A percentile compares a stretch with the other conserved stretches of the same genome.
Evolutionary conservation across 2,797 vertebrate genomes (phyloP).

Genomic region (Enteromius afrohamiltoni): DNA sequence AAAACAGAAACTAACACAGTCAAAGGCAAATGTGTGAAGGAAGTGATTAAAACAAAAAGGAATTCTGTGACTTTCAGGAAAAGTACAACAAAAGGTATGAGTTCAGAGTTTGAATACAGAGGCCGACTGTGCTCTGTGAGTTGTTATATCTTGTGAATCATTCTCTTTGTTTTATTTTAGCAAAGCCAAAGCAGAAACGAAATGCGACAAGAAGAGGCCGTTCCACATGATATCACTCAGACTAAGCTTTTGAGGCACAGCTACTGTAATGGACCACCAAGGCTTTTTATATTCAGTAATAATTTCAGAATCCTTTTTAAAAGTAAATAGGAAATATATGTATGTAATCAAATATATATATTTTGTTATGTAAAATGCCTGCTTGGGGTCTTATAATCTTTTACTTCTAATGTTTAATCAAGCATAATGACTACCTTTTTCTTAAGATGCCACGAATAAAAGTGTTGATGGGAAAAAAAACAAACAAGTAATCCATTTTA

Average conservation of each 20-base stretch:
- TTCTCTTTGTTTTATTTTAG: conserved; percentile 45
- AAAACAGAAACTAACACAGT: background rate
- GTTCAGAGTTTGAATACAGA: background rate
- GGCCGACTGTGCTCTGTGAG: background rate
- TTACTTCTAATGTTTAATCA: background rate
- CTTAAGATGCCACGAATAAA: background rate
- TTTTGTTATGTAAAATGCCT: background rate
- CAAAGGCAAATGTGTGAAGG: background rate
- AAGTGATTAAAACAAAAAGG: conserved; percentile 35
- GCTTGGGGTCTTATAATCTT: background rate
- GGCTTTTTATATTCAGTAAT: background rate
- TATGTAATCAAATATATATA: background rate
- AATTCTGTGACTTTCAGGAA: conserved; percentile 46
- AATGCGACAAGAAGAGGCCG: conserved; percentile 52
- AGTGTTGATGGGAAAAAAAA: background rate
- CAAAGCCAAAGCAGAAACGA: conserved; percentile 61
- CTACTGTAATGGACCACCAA: background rate
- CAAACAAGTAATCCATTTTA: background rate
- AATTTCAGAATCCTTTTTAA: background rate
- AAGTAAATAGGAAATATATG: background rate
- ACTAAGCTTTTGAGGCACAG: background rate
- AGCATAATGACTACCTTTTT: background rate
- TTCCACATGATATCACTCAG: background rate
- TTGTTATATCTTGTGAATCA: background rate
- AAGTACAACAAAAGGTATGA: conserved; percentile 28